Conservation (phyloP, 2,888 invertebrate genomes). For the Metallyticus violacea region DNA sequence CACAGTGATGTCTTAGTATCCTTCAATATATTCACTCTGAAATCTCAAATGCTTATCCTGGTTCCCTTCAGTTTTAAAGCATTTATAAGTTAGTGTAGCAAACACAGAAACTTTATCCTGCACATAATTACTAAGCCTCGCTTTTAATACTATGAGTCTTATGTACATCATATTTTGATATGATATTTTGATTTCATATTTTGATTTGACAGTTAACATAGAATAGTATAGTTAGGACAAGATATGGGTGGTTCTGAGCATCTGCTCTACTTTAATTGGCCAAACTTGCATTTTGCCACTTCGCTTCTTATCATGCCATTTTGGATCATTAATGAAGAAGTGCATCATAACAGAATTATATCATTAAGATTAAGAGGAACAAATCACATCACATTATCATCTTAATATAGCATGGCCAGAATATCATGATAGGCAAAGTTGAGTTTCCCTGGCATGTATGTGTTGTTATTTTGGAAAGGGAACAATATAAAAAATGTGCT, state of each 20-base stretch:
- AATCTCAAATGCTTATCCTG: too few relatives aligned
- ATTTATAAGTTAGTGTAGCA: too few relatives aligned
- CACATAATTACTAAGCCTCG: too few relatives aligned
- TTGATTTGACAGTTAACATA: too few relatives aligned
- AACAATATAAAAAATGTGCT: neutral
- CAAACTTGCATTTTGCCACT: neutral
- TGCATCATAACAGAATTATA: neutral
- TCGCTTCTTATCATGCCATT: neutral
- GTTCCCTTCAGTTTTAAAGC: too few relatives aligned
- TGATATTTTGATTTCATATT: too few relatives aligned
- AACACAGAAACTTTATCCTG: too few relatives aligned
- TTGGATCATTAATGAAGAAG: neutral
- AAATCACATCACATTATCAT: neutral
- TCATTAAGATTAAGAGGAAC: neutral
- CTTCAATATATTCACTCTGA: too few relatives aligned
- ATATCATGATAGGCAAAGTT: neutral
- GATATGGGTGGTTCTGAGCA: neutral
- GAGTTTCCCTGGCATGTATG: neutral
- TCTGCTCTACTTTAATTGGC: neutral
- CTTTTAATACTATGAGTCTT: too few relatives aligned
- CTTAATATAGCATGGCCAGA: neutral
- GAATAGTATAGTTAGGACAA: neutral
- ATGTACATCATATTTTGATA: too few relatives aligned
- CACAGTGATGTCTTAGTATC: too few relatives aligned
- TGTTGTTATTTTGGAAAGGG: neutral